Conservation (phyloP, 2,113 vertebrate genomes). For the Aphyosemion australe region DNA sequence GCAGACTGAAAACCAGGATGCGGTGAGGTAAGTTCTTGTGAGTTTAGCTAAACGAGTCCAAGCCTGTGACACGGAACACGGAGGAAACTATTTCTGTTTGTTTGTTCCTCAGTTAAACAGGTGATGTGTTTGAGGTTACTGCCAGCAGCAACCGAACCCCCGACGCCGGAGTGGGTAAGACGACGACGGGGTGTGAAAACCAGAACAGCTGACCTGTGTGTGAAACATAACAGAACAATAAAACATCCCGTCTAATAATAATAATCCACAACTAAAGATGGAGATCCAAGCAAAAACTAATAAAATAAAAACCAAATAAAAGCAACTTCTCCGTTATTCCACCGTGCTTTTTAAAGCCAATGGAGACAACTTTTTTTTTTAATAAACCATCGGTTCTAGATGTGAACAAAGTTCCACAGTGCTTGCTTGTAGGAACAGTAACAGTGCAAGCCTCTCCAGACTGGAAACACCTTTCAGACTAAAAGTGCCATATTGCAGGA, state of each 20-base stretch:
- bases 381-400: constrained; percentile 65
- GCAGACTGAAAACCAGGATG: constrained; percentile 33
- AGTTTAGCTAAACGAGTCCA: constrained; percentile 53
- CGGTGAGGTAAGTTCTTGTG: constrained; percentile 73
- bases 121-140: constrained; percentile 61
- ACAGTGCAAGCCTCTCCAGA: constrained; percentile 74
- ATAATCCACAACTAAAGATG: constrained; percentile 34
- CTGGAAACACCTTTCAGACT: constrained; percentile 64
- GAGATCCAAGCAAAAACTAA: constrained; percentile 15
- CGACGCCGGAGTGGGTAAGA: too few species aligned
- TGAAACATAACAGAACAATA: constrained; percentile 17
- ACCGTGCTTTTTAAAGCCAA: constrained; percentile 72
- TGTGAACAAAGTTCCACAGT: constrained; percentile 73
- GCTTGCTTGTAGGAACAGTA: constrained; percentile 63
- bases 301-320: constrained; percentile 31
- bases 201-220: constrained; percentile 24
- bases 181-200: too few species aligned
- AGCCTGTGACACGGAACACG: constrained; percentile 16
- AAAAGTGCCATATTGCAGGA: constrained; percentile 79
- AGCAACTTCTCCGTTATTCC: constrained; percentile 42
- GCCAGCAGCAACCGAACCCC: constrained; percentile 76
- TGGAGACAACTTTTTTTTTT: constrained; percentile 58
- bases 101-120: constrained; percentile 46
- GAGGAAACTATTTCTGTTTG: constrained; percentile 1
- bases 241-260: constrained; percentile 9